These are phyloP conservation scores for Urocyon cinereoargenteus DNA, from an alignment of 2,797 vertebrate species.

Conservation along the genomic window DNA sequence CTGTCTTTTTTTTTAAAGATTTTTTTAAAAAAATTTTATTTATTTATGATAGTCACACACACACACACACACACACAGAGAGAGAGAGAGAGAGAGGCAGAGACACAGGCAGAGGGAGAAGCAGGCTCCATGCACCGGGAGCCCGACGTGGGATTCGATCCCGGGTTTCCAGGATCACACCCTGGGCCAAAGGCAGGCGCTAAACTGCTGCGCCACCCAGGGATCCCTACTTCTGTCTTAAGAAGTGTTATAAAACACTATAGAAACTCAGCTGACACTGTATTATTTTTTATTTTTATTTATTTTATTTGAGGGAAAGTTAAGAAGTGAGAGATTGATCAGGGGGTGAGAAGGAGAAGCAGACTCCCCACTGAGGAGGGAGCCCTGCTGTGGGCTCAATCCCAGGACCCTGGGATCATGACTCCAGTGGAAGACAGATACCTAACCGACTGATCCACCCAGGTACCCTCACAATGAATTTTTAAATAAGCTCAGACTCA, in stretches of 20 bases:
- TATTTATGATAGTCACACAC: too few relatives aligned
- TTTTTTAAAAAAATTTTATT: too few relatives aligned
- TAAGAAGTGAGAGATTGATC: background rate
- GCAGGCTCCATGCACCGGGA: too few relatives aligned
- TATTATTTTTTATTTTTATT: slow-evolving; percentile 12
- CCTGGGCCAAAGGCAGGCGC: too few relatives aligned
- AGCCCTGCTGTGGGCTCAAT: background rate
- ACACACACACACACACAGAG: too few relatives aligned
- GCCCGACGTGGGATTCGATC: too few relatives aligned
- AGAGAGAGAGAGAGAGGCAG: too few relatives aligned
- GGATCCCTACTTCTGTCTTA: slow-evolving; percentile 66
- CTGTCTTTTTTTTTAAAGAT: too few relatives aligned
- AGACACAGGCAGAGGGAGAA: too few relatives aligned
- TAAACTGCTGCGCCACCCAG: too few relatives aligned
- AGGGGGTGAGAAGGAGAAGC: background rate
- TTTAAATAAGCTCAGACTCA: slow-evolving; percentile 74
- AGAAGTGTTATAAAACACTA: slow-evolving; percentile 45
- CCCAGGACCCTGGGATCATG: background rate
- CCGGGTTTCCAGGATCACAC: too few relatives aligned
- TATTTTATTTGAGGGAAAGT: background rate
- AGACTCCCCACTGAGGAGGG: background rate
- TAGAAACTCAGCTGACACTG: slow-evolving; percentile 77
- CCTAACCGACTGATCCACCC: background rate
- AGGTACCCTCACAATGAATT: slow-evolving; percentile 71
- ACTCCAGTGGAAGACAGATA: background rate